A percentile compares a stretch with the other conserved stretches of the same genome.
Conservation (phyloP, 2,888 invertebrate species). For the Zootermopsis nevadensis region DNA sequence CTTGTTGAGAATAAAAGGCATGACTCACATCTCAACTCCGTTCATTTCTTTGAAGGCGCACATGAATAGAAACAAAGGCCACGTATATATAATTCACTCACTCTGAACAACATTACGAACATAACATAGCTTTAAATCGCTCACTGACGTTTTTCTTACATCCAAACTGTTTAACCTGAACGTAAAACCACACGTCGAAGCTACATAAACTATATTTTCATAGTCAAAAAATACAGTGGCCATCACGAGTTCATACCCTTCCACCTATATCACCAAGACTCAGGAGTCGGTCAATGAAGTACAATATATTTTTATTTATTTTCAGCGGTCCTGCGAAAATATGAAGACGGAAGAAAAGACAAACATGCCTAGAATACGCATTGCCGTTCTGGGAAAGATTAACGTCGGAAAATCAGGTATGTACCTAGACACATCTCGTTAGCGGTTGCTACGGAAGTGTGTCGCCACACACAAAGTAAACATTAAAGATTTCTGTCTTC, state of each 20-base stretch:
- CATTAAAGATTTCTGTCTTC: too few species aligned
- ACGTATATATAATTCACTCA: background rate
- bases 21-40: background rate
- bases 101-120: background rate
- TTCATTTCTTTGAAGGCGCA: background rate
- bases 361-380: constrained; percentile 74
- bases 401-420: constrained; percentile 86
- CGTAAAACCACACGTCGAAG: background rate
- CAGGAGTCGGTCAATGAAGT: background rate
- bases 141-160: background rate
- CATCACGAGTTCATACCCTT: background rate
- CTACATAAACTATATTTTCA: background rate
- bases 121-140: background rate
- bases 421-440: constrained; percentile 53
- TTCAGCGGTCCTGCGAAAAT: constrained; percentile 29
- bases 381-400: constrained; percentile 80
- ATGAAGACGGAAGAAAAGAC: constrained; percentile 75
- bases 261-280: background rate
- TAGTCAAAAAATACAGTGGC: too few species aligned
- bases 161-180: background rate
- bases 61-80: background rate
- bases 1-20: background rate
- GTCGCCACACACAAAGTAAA: too few species aligned
- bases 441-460: too few species aligned
- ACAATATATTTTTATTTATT: background rate